Evolutionary conservation across 2,113 vertebrate species (phyloP).

Genomic region (Antigone vipio): DNA sequence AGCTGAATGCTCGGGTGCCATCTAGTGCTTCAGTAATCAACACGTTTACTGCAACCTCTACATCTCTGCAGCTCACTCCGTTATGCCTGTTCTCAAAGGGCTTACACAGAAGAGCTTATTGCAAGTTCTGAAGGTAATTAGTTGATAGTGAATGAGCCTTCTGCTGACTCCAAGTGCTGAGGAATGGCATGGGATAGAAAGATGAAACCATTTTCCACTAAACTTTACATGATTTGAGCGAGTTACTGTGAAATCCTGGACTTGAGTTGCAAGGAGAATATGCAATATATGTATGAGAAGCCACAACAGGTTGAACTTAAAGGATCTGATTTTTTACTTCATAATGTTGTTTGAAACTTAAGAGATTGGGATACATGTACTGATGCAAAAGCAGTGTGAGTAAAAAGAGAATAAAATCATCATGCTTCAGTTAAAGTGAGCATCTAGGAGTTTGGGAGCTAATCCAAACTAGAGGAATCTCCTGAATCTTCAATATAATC

Average conservation of each 20-base stretch:
- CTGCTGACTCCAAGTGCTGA: neutral
- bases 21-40: constrained; percentile 30
- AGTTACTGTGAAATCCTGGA: neutral
- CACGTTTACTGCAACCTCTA: neutral
- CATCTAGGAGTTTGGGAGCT: neutral
- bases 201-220: neutral
- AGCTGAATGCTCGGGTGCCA: constrained; percentile 53
- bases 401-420: neutral
- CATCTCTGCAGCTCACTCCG: neutral
- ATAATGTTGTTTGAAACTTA: neutral
- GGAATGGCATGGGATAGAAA: neutral
- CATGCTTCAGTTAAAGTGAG: neutral
- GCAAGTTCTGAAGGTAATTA: neutral
- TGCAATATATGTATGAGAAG: neutral
- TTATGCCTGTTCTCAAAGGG: neutral
- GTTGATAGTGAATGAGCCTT: neutral
- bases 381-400: neutral
- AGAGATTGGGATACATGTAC: neutral
- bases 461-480: neutral
- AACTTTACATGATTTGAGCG: neutral
- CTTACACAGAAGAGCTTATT: neutral
- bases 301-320: neutral
- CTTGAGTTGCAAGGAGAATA: neutral
- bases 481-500: neutral
- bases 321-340: neutral